These are phyloP conservation scores for Passerculus sandwichensis DNA, from an alignment of 2,797 vertebrate species.

Conservation along the genomic window DNA sequence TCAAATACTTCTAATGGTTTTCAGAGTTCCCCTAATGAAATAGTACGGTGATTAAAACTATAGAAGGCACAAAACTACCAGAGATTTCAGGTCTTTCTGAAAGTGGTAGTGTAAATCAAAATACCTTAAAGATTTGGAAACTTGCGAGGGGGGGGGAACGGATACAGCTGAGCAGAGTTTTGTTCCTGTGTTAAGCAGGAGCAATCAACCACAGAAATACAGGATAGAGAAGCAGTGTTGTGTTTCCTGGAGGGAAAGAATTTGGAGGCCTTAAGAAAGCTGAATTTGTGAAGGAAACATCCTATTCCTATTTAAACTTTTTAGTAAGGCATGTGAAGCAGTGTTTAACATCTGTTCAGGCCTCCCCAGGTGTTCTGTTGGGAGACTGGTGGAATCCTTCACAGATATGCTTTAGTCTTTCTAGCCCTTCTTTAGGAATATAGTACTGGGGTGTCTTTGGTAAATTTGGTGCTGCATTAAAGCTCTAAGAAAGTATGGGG, in stretches of 20 bases:
- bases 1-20: background rate
- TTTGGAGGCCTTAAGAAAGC: background rate
- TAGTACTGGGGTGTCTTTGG: background rate
- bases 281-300: background rate
- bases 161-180: background rate
- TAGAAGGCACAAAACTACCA: background rate
- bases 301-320: background rate
- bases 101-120: background rate
- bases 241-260: background rate
- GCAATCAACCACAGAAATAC: background rate
- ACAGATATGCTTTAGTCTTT: background rate
- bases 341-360: background rate
- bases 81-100: background rate
- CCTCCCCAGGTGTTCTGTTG: background rate
- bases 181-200: background rate
- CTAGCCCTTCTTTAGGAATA: background rate
- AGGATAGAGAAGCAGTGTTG: background rate
- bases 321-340: background rate
- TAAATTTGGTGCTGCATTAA: background rate
- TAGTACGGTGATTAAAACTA: background rate
- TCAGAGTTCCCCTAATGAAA: background rate
- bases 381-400: background rate
- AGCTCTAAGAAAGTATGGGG: background rate
- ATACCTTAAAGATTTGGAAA: background rate
- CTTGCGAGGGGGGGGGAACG: accelerated